A percentile compares a stretch with the other conserved stretches of the same genome.
These are phyloP conservation scores for Scolopax mira DNA, from an alignment of 2,113 vertebrate genomes.

Conservation along the genomic window DNA sequence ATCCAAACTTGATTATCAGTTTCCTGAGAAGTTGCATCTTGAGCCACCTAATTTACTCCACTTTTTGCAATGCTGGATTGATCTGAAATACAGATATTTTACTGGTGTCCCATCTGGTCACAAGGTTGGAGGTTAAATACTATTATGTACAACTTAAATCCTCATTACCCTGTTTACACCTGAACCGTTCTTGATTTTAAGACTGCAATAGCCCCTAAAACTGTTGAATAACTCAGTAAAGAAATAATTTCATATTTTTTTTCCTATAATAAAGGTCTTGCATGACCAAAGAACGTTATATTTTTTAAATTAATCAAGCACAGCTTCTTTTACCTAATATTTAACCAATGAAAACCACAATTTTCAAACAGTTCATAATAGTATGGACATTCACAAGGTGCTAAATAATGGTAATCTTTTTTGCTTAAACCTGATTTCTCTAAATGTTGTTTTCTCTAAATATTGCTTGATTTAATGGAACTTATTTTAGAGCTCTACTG, in stretches of 20 bases:
- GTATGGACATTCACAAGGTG: background rate
- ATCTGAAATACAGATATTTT: background rate
- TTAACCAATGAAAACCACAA: background rate
- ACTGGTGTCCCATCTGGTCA: background rate
- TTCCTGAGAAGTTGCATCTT: background rate
- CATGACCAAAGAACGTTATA: background rate
- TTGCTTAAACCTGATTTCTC: background rate
- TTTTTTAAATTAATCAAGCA: background rate
- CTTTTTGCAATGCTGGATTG: background rate
- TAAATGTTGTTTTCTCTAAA: background rate
- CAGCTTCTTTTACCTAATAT: background rate
- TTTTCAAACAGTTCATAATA: background rate
- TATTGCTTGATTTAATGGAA: background rate
- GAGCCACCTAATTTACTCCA: background rate
- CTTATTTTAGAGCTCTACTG: background rate
- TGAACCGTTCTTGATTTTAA: background rate
- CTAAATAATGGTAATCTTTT: background rate
- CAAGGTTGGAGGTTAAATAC: background rate
- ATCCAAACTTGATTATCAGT: background rate
- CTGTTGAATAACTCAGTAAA: background rate
- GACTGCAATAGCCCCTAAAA: background rate
- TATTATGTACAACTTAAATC: background rate
- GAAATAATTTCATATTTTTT: background rate
- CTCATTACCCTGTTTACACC: background rate
- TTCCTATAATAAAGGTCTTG: background rate